Base-by-base conservation (phyloP, 2,888 invertebrate genomes). In the Lottia gigantea region DNA sequence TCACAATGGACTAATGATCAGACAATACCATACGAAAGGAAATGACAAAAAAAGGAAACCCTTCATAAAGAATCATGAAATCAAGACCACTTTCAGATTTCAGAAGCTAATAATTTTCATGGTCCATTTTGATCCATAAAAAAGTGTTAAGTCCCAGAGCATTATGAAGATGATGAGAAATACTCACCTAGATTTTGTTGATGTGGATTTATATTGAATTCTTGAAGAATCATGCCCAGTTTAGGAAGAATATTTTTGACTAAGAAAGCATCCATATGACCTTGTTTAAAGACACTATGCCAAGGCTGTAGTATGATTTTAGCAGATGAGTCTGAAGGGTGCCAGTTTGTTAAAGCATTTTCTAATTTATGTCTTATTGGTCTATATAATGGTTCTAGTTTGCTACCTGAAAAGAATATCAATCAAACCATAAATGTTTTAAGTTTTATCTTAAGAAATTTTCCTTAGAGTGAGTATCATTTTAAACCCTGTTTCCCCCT, bases 321-420 rank as follows among this genome's bases (percentile, higher is more conserved):
- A 0, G 98, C 98, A 0, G 98, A 98, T 55, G 92, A 91, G 90
- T 98, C 98, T 0, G 95, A 95, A 0, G 98, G 97, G 90, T 96
- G 95, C 98, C 98, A 99, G 68, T 93, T 94, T n/a, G 92, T 91
- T 75, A 99, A 91, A 15, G 98, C 98, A 49, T 92, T 91, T 46
- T 95, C 94, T 66, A 99, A 90, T 86, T 98, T 98, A 67, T 96
- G 94, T 63, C 98, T 92, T 80, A 99, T 96, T 62, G 94, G 92
- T 0, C 96, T 95, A 90, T 96, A 97, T 47, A 97, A 92, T 2
- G 90, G 88, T 70, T 91, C 90, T 67, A 91, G 80, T 23, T 88
- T 85, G 46, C 88, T 82, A 40, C 85, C 86, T 67, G 71, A 69
- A 64, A 70, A 14, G 40, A 23, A 68, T 4, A 45, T n/a, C 62